Conservation (phyloP, 1,140 invertebrate species). For the Ooceraea biroi region DNA sequence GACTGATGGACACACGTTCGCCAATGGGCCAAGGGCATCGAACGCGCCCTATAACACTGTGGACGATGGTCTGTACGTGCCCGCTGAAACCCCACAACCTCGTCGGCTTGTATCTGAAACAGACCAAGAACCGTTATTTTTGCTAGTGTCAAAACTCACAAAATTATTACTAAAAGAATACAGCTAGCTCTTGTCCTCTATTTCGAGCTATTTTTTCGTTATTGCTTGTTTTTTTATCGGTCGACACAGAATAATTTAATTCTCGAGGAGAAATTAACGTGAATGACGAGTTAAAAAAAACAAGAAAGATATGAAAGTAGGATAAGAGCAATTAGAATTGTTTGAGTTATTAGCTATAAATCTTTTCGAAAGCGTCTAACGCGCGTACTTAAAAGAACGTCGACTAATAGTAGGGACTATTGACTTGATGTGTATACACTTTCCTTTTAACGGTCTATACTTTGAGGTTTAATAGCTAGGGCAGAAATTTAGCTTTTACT, state of each 20-base stretch:
- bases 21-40: slow-evolving; percentile 95
- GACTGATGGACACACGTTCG: slow-evolving; percentile 90
- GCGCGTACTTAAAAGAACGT: not conserved
- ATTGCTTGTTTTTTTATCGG: not conserved
- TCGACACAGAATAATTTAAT: not conserved
- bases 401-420: not conserved
- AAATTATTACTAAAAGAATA: not conserved
- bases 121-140: slow-evolving; percentile 9
- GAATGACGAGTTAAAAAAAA: not conserved
- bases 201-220: not conserved
- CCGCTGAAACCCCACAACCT: slow-evolving; percentile 97
- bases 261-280: not conserved
- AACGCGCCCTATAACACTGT: slow-evolving; percentile 95
- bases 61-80: slow-evolving; percentile 96
- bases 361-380: not conserved
- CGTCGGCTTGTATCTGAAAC: slow-evolving; percentile 95
- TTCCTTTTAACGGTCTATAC: not conserved
- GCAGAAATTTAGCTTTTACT: not conserved
- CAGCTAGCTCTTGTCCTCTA: not conserved
- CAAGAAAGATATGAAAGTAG: not conserved
- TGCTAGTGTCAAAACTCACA: not conserved
- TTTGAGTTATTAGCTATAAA: not conserved
- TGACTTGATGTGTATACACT: slow-evolving; percentile 15
- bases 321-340: not conserved
- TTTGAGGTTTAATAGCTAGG: not conserved